Evolutionary conservation across 2,888 invertebrate species (phyloP), one percentile per base, ranked within the genome.

Genomic region (Trichogramma evanescens): DNA sequence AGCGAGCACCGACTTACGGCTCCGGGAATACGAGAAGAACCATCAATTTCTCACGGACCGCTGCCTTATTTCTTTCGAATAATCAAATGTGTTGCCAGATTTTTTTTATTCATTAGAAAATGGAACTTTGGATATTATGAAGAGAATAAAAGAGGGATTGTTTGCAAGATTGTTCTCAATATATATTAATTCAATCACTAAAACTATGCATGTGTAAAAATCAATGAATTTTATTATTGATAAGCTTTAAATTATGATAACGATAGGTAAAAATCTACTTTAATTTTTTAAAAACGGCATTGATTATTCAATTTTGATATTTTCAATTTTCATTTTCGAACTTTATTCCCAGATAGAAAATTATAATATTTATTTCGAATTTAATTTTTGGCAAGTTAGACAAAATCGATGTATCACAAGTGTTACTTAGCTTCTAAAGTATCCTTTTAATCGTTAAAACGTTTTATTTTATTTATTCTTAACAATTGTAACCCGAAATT

Each of bases 1-100:
- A 26, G 26, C 26, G 26, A 26, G 26, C 26, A 26, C 26, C 26
- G 26, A 26, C 26, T 26, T 26, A 26, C 26, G 26, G 3, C 26
- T 26, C 26, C 26, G 3, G 26, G 26, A 26, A 26, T 26, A 26
- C 26, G 26, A 26, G 26, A 26, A 26, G 26, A 26, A 26, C 26
- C 26, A 64, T 64, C 64, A 48, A 64, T 64, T 64, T 64, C 64
- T 62, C 55, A 64, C 64, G 64, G 64, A 64, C 59, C 62, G 64
- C 56, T 64, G 64, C 64, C 64, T 64, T 64, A 64, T 64, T 64
- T 64, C 41, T 53, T 44, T 51, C 51, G 59, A 59, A 58, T 57
- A 63, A 61, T 61, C 53, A 63, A 59, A 61, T 59, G 57, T 56
- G 56, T 8, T 57, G 49, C 53, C 60, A 58, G 58, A 58, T 56